Evolutionary conservation across 2,797 vertebrate genomes (phyloP), one percentile per base, ranked within the genome.

Genomic region (Heterohyrax brucei): DNA sequence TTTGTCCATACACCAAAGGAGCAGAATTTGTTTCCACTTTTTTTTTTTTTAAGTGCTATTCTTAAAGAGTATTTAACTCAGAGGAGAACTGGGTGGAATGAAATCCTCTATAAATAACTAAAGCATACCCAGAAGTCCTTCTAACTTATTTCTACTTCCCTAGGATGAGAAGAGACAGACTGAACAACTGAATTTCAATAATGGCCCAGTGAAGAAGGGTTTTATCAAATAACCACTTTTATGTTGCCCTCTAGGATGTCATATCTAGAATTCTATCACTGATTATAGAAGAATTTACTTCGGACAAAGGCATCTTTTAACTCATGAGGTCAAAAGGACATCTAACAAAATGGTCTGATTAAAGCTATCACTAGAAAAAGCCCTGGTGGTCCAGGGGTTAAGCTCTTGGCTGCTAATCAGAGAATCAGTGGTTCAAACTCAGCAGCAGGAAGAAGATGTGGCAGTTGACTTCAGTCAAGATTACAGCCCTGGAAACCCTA

Each of bases 91-190:
- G 16, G 10, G 2, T 91, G 19, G 5, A 70, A 7, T 83, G 61
- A 91, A 66, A 33, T 78, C 64, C 10, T 83, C 76, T 59, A 26
- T 66, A 93, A 96, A 92, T 73, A 93, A 92, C 30, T 22, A 44
- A 91, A 94, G 14, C 14, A 81, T 18, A 19, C 12, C 10, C 50
- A 24, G 12, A 78, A 76, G 28, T 66, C 24, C 16, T 77, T 53
- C 26, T 26, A 50, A 48, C 7, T 44, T n/a, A 30, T 19, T 91
- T 16, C 12, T 30, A 24, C 33, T 78, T 59, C 61, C 19, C 9
- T 89, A 28, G 33, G 3, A 79, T n/a, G 10, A 56, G 12, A 7
- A 10, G 13, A 78, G 26, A 68, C 24, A 26, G 46, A 88, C 30
- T 33, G 82, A 68, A 70, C 13, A 83, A 80, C 53, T 26, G 3